phyloP scores from a whole-genome alignment of 1,140 invertebrate genomes.

The Limonius californicus region DNA sequence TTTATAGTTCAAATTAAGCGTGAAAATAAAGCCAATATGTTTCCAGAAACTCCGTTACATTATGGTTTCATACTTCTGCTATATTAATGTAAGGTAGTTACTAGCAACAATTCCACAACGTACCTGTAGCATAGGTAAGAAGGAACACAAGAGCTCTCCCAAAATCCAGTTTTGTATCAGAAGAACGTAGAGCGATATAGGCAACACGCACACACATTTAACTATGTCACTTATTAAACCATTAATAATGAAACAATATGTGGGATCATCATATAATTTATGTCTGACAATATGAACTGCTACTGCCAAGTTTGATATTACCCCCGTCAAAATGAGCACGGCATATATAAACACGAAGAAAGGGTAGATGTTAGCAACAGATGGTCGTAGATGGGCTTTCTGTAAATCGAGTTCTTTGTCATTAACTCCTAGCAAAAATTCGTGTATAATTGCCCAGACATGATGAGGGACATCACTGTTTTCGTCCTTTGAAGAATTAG shows the following conservation, averaged over 20 bases:
- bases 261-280: conserved; percentile 60
- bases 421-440: conserved; percentile 36
- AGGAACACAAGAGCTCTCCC: conserved; percentile 70
- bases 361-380: conserved; percentile 56
- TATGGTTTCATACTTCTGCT: too few relatives aligned
- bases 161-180: conserved; percentile 72
- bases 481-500: neutral
- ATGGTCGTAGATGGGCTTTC: conserved; percentile 47
- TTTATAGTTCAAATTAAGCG: too few relatives aligned
- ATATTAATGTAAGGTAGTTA: too few relatives aligned
- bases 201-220: conserved; percentile 64
- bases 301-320: conserved; percentile 57
- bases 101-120: neutral
- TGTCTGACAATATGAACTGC: conserved; percentile 57
- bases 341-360: conserved; percentile 64
- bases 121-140: conserved; percentile 71
- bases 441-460: conserved; percentile 32
- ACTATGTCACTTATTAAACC: conserved; percentile 64
- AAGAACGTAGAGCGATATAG: conserved; percentile 63
- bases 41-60: too few relatives aligned
- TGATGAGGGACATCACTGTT: conserved; percentile 29
- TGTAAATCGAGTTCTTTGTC: conserved; percentile 44
- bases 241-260: conserved; percentile 64
- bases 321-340: conserved; percentile 54
- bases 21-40: too few relatives aligned